Base-by-base conservation (phyloP, 2,113 vertebrate species). In the Scalopus aquaticus region DNA sequence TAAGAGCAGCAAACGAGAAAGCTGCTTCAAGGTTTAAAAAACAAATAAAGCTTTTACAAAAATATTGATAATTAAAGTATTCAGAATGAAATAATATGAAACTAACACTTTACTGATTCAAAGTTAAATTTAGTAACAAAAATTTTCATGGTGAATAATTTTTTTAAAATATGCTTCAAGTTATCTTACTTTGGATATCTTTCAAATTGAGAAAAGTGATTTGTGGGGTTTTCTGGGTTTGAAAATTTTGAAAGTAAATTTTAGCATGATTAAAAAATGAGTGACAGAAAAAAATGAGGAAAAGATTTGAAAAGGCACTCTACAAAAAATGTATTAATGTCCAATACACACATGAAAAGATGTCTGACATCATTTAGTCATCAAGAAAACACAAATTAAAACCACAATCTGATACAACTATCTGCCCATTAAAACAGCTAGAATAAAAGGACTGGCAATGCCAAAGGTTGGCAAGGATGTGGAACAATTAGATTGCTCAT, bases 351-450 rank as follows among this genome's bases (percentile, higher is more conserved):
- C 32, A 39, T 20, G 46, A 78, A 80, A 93, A 69, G 32, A 77
- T 44, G 16, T 46, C 24, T 13, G 37, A 56, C 8, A 46, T 64
- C 30, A 51, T 19, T 74, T 56, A 77, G 9, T 76, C 64, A 26
- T 35, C 76, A 83, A 72, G n/a, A 49, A 91, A 76, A 88, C 20
- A 84, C 20, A 90, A 90, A 72, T 72, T 35, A 88, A 95, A 94
- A 77, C 22, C 30, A 96, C 1, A 65, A 12, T 22, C 30, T 69
- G 37, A 58, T n/a, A 91, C 0, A 3, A 72, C 32, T 19, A 49
- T 1, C 28, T 58, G 84, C 4, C 60, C 5, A 65, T 58, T 35
- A 44, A 83, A 83, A 94, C 62, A 39, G 32, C n/a, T 93, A 88
- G 65, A 81, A 54, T 81, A 42, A 58, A 70, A 54, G 87, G 69